Evolutionary conservation across 2,888 invertebrate species (phyloP), one percentile per base, ranked within the genome.

Genomic region (Pseudoips prasinana): DNA sequence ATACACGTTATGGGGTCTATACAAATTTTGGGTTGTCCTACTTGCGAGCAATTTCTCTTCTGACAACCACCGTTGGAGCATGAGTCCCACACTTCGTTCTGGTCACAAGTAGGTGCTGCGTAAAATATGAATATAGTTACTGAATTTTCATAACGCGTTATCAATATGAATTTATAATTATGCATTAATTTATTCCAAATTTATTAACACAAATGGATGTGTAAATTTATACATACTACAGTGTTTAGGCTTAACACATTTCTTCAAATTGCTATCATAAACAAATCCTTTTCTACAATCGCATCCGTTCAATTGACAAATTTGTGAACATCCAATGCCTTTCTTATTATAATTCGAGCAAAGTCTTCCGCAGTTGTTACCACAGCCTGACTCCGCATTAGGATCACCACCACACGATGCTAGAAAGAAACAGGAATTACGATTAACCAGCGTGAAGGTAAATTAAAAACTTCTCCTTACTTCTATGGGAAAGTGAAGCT

Each of bases 51-150:
- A 2, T 57, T 54, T 29, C 53, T 42, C 25, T 45, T 63, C 0
- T 51, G 53, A 34, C 72, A 72, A 10, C 66, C 69, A 5, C 64
- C 63, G 25, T 66, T 67, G 0, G 48, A 51, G 10, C 69, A 70
- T 0, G 29, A 18, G 11, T 45, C 33, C 11, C 38, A 54, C 3
- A 54, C 49, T 46, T 68, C 68, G 23, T 66, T 44, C 2, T 24
- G 14, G 9, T 34, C 36, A 25, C 60, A 65, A 20, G 20, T 22
- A n/a, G 39, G 33, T 14, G 57, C 58, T 64, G 10, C 1, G 34
- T 51, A 30, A 24, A 1, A 14, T 14, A 5, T n/a, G n/a, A n/a
- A n/a, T n/a, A n/a, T n/a, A n/a, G n/a, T n/a, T n/a, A n/a, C n/a
- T n/a, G n/a, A n/a, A n/a, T n/a, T n/a, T n/a, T n/a, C n/a, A n/a